Evolutionary conservation across 37 sponge, comb jelly and placozoan genomes (phyloP).

Genomic region (Theonella swinhoei): DNA sequence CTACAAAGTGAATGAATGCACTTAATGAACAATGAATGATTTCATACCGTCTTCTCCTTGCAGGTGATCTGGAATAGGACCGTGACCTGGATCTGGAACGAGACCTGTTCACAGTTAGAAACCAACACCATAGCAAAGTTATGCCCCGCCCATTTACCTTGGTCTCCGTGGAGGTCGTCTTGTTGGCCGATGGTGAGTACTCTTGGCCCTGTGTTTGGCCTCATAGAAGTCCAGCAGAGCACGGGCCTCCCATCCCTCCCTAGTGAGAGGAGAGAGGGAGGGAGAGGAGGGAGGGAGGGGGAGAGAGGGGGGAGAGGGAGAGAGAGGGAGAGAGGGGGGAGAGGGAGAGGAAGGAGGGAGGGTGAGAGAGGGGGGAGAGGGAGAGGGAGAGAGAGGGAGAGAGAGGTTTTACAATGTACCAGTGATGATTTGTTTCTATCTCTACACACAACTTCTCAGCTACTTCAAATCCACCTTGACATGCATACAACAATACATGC

Average conservation of each 20-base stretch:
- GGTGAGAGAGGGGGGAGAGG: not conserved
- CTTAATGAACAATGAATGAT: not conserved
- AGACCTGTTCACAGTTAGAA: no score
- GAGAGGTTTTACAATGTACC: no score
- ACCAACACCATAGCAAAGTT: no score
- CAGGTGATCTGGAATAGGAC: conserved; percentile 34
- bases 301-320: not conserved
- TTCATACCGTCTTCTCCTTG: conserved; percentile 1
- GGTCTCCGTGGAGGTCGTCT: conserved; percentile 21
- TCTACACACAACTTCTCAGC: no score
- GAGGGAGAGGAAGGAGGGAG: not conserved
- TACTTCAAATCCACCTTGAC: no score
- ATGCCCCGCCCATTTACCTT: no score
- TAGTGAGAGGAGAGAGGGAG: conserved; percentile 1
- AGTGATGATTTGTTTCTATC: no score
- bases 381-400: no score
- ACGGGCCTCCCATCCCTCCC: conserved; percentile 95
- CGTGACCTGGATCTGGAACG: conserved; percentile 37
- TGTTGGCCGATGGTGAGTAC: not conserved
- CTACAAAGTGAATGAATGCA: conserved; percentile 6
- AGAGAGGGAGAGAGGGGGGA: not conserved
- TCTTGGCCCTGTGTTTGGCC: conserved; percentile 62
- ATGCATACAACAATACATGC: no score
- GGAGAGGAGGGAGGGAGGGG: not conserved
- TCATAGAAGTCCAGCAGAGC: conserved; percentile 85